Evolutionary conservation across 1,140 invertebrate species (phyloP).

Genomic region (Ephestia elutella): DNA sequence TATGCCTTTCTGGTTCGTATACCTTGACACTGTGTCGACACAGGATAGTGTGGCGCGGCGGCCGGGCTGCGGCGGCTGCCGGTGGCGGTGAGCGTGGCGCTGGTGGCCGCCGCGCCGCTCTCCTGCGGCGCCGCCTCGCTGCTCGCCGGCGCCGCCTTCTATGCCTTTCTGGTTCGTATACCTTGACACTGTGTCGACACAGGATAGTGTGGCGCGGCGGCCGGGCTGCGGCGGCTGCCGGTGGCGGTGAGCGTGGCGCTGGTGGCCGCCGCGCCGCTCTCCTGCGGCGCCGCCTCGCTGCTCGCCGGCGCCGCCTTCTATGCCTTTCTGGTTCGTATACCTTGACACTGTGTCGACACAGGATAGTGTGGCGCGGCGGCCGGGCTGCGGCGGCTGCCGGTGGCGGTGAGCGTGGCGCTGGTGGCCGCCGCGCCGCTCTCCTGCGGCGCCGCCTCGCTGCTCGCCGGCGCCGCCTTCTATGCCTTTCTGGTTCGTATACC

Average conservation of each 20-base stretch:
- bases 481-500: constrained; percentile 57
- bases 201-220: constrained; percentile 57
- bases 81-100: constrained; percentile 34
- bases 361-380: constrained; percentile 54
- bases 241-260: constrained; percentile 39
- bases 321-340: constrained; percentile 55
- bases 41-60: constrained; percentile 57
- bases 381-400: constrained; percentile 42
- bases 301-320: constrained; percentile 53
- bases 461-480: constrained; percentile 52
- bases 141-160: constrained; percentile 48
- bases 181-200: too few species aligned
- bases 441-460: constrained; percentile 49
- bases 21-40: background rate
- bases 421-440: constrained; percentile 36
- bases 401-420: constrained; percentile 38
- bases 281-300: constrained; percentile 50
- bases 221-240: constrained; percentile 43
- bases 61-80: constrained; percentile 44
- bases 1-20: constrained; percentile 51
- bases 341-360: too few species aligned
- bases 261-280: constrained; percentile 32
- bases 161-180: constrained; percentile 57
- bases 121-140: constrained; percentile 52
- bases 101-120: constrained; percentile 34